Base-by-base conservation (phyloP, 2,113 vertebrate species). In the Lepisosteus oculatus region DNA sequence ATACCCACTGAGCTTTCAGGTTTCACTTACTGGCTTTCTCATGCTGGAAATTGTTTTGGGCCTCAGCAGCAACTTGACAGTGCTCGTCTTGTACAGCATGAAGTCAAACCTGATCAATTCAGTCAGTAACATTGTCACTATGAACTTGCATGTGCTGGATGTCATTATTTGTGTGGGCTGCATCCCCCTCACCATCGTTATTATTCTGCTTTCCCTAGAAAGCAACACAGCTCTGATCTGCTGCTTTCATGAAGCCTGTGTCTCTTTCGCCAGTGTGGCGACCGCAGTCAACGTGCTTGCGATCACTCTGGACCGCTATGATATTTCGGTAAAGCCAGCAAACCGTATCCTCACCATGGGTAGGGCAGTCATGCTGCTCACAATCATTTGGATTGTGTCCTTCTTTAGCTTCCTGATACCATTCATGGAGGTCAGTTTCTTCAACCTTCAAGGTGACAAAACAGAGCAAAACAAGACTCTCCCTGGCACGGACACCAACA, bases 81-180 rank as follows among this genome's bases (percentile, higher is more conserved):
- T 99, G 76, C 82, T 99, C 82, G 95, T 95, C 88, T 97, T 99
- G 86, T 99, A 99, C 92, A 97, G 96, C 90, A 97, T 97, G 94
- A 99, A 99, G 94, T 98, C 96, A 78, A 98, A 98, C 91, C 93
- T 99, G 87, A 97, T 99, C 87, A 97, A 95, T 81, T 99, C 97
- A 55, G 97, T 99, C 91, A 98, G 96, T 90, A 99, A 99, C 90
- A 96, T 98, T 55, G 96, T 99, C 86, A 99, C 97, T 66, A 97
- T 99, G 93, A 99, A 98, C 89, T 93, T 99, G 81, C 97, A 99
- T 72, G 95, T 99, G 80, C 86, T 99, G 80, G 97, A 99, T 84
- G 97, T 97, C 81, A 90, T 98, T 77, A 95, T 99, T 75, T 99
- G 97, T 85, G 90, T 98, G 87, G 93, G 96, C 85, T 99, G 97